Evolutionary conservation across 2,888 invertebrate species (phyloP), one percentile per base, ranked within the genome.

Genomic region (Gortyna flavago): DNA sequence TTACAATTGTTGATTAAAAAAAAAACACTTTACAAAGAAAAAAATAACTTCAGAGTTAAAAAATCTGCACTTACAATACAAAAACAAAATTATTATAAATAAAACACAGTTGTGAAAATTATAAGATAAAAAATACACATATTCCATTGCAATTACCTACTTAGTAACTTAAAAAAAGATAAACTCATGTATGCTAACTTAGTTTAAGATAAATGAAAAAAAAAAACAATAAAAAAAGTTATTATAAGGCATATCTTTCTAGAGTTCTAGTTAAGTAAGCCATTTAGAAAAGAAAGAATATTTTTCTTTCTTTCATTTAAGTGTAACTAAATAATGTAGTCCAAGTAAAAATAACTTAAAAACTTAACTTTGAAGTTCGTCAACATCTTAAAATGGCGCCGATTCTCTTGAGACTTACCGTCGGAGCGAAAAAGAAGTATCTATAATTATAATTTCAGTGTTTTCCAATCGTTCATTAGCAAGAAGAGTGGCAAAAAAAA

Each of bases 31-130:
- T 44, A 72, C 64, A 77, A 44, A 25, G 51, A 54, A 54, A 57
- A 64, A 57, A 66, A 29, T 83, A 83, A 86, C 83, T 85, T 16
- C 82, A 86, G 83, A 83, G 79, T 83, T 84, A 72, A 64, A 86
- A 83, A 86, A 83, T 76, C 86, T 86, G 86, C 78, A 83, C 66
- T 38, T 21, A 68, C 51, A 64, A 62, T 62, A 54, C 54, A 11
- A 62, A 59, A 68, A 44, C 35, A 25, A 71, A 83, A 83, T 70
- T 82, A 44, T 70, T 51, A 48, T 64, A 77, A 73, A 65, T 35
- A 65, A 54, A 18, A 79, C 48, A 64, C 83, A 59, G 69, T 86
- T 86, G 41, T 66, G 62, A 74, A 75, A 41, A 65, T n/a, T 77
- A 57, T 68, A 59, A 62, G 21, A 57, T 67, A 9, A 62, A 54